These are phyloP conservation scores for Colostygia pectinataria DNA, from an alignment of 2,888 invertebrate genomes.

Conservation along the genomic window DNA sequence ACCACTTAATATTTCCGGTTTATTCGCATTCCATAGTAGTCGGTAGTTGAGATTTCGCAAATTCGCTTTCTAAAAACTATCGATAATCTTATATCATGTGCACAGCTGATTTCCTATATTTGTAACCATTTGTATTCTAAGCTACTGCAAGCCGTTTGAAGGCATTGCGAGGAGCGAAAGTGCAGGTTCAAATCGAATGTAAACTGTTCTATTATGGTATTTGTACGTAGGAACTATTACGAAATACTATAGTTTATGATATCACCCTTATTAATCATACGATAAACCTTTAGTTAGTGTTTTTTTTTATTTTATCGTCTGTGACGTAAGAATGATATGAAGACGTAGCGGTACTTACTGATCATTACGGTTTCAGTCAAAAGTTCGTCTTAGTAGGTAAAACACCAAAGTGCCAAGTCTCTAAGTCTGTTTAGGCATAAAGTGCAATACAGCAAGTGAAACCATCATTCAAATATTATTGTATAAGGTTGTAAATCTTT, in stretches of 20 bases:
- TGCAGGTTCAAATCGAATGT: constrained; percentile 56
- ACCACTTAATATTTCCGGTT: constrained; percentile 39
- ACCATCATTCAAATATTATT: too few relatives aligned
- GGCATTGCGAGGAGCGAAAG: constrained; percentile 62
- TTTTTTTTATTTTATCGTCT: too few relatives aligned
- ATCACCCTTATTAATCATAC: too few relatives aligned
- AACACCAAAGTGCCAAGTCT: too few relatives aligned
- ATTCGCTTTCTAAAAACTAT: constrained; percentile 54
- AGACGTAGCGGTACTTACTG: too few relatives aligned
- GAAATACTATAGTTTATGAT: constrained; percentile 5
- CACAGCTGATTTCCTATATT: constrained; percentile 46
- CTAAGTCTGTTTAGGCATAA: too few relatives aligned
- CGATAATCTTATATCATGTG: constrained; percentile 43
- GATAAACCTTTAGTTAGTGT: too few relatives aligned
- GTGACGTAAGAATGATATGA: too few relatives aligned
- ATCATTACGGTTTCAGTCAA: too few relatives aligned
- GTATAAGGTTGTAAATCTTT: too few relatives aligned
- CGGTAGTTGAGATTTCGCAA: constrained; percentile 41
- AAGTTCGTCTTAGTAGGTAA: too few relatives aligned
- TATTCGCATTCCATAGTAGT: constrained; percentile 23
- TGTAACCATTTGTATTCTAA: constrained; percentile 63
- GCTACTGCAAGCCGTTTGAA: constrained; percentile 54
- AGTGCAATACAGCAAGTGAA: too few relatives aligned
- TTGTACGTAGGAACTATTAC: constrained; percentile 22
- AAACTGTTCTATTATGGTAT: constrained; percentile 62